Percentiles rank a stretch among this genome's conserved stretches.
Evolutionary conservation across 2,797 vertebrate genomes (phyloP).

Genomic region (Eidolon dupreanum): DNA sequence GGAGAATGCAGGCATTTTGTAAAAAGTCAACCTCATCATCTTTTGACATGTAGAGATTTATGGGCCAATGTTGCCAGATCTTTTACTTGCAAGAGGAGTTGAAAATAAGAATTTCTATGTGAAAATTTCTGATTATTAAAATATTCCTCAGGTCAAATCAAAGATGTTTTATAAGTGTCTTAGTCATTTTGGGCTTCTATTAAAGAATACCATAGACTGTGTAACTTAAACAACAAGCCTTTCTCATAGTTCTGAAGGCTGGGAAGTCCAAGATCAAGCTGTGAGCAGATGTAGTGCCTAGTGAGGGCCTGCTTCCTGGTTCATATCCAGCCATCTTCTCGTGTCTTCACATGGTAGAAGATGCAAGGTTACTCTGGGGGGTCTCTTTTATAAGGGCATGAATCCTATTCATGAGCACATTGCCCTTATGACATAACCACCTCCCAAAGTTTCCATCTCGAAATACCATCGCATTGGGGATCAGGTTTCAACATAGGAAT

Average conservation of each 20-base stretch:
- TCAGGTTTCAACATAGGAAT: neutral
- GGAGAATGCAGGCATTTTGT: neutral
- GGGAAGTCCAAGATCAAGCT: neutral
- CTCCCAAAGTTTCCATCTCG: neutral
- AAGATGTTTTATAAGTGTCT: neutral
- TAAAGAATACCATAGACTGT: neutral
- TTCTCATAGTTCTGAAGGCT: neutral
- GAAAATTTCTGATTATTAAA: conserved; percentile 7
- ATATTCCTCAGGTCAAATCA: neutral
- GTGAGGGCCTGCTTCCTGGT: neutral
- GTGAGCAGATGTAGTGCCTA: neutral
- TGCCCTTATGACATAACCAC: neutral
- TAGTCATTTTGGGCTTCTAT: neutral
- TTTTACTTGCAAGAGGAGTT: neutral
- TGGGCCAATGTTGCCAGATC: neutral
- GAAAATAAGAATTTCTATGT: neutral
- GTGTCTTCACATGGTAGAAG: neutral
- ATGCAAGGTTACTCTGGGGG: neutral
- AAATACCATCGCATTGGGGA: neutral
- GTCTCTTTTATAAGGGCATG: neutral
- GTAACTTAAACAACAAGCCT: neutral
- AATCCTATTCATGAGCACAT: neutral
- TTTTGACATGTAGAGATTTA: neutral
- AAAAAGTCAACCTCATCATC: neutral
- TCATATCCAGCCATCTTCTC: neutral